Conservation (phyloP, 2,113 vertebrate species). For the Trichechus manatus region DNA sequence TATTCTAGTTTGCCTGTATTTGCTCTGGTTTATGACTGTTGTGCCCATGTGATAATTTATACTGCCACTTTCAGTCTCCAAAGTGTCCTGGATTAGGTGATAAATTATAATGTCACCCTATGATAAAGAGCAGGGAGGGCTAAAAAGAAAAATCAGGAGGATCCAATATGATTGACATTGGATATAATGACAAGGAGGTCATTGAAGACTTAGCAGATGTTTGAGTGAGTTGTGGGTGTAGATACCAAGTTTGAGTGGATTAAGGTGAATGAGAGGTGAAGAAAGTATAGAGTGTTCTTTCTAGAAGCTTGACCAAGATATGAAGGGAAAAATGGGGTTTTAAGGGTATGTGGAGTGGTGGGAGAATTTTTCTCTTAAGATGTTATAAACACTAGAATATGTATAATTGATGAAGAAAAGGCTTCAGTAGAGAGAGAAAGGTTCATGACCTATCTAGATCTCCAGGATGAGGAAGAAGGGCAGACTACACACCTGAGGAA, state of each 20-base stretch:
- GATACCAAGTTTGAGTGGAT: not conserved
- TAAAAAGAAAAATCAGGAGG: not conserved
- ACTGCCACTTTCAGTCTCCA: not conserved
- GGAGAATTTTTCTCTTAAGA: conserved; percentile 43
- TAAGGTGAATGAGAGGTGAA: not conserved
- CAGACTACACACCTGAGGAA: not conserved
- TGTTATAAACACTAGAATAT: not conserved
- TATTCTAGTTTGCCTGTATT: not conserved
- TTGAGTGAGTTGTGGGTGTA: not conserved
- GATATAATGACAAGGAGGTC: not conserved
- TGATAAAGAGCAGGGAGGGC: not conserved
- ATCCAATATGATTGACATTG: too few relatives aligned
- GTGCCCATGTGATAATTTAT: not conserved
- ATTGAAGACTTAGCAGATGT: not conserved
- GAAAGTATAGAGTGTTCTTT: not conserved
- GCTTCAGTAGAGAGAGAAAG: not conserved
- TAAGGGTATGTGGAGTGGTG: not conserved
- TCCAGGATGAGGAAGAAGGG: not conserved
- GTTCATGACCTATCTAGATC: not conserved
- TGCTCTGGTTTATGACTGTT: not conserved
- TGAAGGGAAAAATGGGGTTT: not conserved
- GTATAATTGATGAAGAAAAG: not conserved
- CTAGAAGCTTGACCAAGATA: not conserved
- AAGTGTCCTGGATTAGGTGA: not conserved
- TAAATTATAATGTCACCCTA: not conserved